These are phyloP conservation scores for Rhincodon typus DNA, from an alignment of 2,797 vertebrate genomes.

Conservation along the genomic window DNA sequence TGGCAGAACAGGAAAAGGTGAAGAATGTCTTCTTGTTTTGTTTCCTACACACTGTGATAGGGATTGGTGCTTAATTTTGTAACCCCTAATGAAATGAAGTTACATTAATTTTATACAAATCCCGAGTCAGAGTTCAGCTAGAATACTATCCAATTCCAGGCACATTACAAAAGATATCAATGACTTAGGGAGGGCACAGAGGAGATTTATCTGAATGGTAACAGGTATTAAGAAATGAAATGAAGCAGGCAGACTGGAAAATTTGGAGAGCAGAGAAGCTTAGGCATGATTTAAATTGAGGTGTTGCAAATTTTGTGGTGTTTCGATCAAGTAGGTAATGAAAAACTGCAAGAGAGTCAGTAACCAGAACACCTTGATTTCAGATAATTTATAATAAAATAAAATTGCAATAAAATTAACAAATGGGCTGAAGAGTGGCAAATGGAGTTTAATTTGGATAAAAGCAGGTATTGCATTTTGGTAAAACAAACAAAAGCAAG, in stretches of 20 bases:
- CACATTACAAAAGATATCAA: neutral
- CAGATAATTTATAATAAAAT: neutral
- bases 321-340: neutral
- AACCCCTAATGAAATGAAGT: neutral
- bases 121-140: neutral
- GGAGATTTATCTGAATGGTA: neutral
- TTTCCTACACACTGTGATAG: neutral
- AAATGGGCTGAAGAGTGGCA: too few species aligned
- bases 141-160: neutral
- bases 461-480: too few species aligned
- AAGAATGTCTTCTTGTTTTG: conserved; percentile 17
- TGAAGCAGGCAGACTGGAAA: neutral
- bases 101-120: neutral
- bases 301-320: neutral
- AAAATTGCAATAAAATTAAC: too few species aligned
- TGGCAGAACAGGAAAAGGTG: conserved; percentile 78
- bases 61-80: neutral
- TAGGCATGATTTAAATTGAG: neutral
- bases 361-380: neutral
- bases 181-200: neutral
- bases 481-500: too few species aligned
- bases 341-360: neutral
- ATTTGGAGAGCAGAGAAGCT: neutral
- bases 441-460: too few species aligned
- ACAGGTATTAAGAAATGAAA: neutral